Percentiles rank a stretch among this genome's conserved stretches.
phyloP scores from a whole-genome alignment of 1,140 invertebrate genomes.

The Panonychus citri region DNA sequence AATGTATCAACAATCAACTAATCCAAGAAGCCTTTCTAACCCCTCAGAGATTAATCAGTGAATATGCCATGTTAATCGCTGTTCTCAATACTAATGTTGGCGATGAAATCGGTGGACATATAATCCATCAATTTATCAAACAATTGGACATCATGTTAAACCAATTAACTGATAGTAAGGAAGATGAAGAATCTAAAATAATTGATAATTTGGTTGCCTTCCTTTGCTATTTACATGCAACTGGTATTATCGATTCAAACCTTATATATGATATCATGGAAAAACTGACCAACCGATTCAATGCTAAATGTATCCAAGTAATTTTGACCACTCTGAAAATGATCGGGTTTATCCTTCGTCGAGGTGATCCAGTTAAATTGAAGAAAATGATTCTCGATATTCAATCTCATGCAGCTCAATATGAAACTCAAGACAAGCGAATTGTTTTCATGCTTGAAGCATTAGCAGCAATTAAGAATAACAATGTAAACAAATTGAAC shows the following conservation, averaged over 20 bases:
- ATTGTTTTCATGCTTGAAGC: constrained; percentile 10
- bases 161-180: neutral
- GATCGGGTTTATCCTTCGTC: constrained; percentile 8
- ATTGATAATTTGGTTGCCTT: constrained; percentile 7
- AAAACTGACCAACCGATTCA: constrained; percentile 1
- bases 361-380: constrained; percentile 7
- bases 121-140: constrained; percentile 2
- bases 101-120: constrained; percentile 8
- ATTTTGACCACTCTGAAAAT: constrained; percentile 5
- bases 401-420: neutral
- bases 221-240: constrained; percentile 6
- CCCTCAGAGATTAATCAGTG: constrained; percentile 5
- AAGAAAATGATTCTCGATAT: constrained; percentile 5
- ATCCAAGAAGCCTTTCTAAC: neutral
- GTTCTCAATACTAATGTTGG: constrained; percentile 3
- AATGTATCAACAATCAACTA: constrained; percentile 1
- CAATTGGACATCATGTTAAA: constrained; percentile 2
- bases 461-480: constrained; percentile 11
- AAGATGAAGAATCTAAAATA: constrained; percentile 4
- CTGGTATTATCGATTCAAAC: constrained; percentile 1
- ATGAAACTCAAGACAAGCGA: neutral
- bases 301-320: constrained; percentile 10
- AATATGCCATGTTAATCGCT: constrained; percentile 7
- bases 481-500: constrained; percentile 2
- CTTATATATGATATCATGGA: constrained; percentile 9